phyloP scores from a whole-genome alignment of 2,113 vertebrate species.

The Microcebus lehilahytsara region DNA sequence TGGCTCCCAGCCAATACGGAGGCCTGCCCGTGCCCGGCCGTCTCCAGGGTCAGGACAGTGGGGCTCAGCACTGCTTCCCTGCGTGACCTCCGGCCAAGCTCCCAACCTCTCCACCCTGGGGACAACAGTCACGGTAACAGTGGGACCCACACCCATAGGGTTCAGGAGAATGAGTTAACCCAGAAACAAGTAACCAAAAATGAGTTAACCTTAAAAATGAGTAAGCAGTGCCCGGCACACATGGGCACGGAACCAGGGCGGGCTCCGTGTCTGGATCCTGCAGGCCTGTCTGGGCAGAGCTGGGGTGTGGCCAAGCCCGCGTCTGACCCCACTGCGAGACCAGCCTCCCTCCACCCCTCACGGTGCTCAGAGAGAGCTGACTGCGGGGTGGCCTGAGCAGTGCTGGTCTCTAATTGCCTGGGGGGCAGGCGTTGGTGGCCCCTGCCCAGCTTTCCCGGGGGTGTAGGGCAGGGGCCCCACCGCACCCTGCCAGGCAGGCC shows the following conservation, averaged over 20 bases:
- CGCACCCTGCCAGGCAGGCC: too few species aligned
- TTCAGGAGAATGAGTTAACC: neutral
- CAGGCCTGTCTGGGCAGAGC: neutral
- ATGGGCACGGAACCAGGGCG: neutral
- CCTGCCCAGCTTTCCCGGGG: neutral
- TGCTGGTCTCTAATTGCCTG: neutral
- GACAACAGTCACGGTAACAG: rapidly evolving
- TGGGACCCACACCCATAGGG: rapidly evolving
- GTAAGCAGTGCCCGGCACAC: rapidly evolving
- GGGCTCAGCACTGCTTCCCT: neutral
- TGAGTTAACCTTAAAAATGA: neutral
- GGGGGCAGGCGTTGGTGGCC: too few species aligned
- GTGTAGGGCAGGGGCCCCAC: too few species aligned
- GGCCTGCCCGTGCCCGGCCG: too few species aligned
- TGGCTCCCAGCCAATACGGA: rapidly evolving
- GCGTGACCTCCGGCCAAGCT: neutral
- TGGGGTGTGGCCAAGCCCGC: neutral
- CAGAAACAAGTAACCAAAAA: neutral
- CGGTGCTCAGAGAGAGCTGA: neutral
- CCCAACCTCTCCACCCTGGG: neutral
- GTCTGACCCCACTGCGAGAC: neutral
- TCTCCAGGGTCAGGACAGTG: neutral
- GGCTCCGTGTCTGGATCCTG: too few species aligned
- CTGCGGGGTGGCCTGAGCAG: neutral
- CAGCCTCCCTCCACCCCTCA: neutral